Base-by-base conservation (phyloP, 2,888 invertebrate species). In the Hypolimnas misippus region DNA sequence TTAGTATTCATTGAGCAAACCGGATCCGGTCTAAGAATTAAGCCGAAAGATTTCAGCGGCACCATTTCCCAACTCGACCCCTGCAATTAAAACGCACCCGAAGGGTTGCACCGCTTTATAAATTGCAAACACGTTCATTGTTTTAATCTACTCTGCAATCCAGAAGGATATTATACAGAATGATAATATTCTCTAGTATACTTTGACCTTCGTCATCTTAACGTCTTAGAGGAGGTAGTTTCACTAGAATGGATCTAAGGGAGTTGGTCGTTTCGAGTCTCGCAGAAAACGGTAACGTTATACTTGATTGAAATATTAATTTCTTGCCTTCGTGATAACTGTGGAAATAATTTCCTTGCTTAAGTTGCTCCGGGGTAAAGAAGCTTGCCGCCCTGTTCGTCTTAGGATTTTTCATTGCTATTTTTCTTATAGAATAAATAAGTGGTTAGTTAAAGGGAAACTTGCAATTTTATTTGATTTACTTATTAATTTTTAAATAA, bases 101-200 rank as follows among this genome's bases (percentile, higher is more conserved):
- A 87, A 89, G 89, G 89, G 89, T 87, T 89, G 89, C 89, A 89
- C 76, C 83, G 82, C 79, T 83, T 82, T 84, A 81, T 72, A 80
- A 84, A 90, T 90, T 89, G 84, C 88, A 87, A 86, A 86, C 90
- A 89, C 89, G 89, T 89, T 81, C 89, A 87, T 90, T 89, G 89
- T 89, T 89, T 89, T 89, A 89, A 89, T 89, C 84, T 85, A 79
- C 86, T 84, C 81, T 77, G 76, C 72, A 83, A 84, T 81, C 81
- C 81, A 76, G 73, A 67, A 73, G 83, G 83, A 76, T 82, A 82
- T 85, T 82, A 83, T 79, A 81, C 78, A 77, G 77, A 74, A 82
- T 67, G 67, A 81, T 76, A 77, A 80, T 75, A 73, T 73, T 70
- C 67, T 63, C 84, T 77, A 77, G 69, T 76, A 66, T 77, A 78